Base-by-base conservation (phyloP, 1,140 invertebrate species). In the Cylas formicarius region DNA sequence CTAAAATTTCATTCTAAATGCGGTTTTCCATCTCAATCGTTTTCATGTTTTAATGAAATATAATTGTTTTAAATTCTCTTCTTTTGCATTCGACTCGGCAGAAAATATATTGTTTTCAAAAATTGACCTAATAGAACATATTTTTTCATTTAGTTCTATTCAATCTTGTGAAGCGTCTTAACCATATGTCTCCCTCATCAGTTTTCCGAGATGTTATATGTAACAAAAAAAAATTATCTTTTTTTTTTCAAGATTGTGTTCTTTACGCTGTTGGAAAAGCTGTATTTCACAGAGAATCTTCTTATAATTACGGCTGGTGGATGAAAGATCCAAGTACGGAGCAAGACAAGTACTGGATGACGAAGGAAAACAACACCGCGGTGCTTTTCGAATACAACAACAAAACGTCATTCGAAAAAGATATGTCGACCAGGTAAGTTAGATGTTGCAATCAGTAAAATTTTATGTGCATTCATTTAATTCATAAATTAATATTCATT, bases 251-350 rank as follows among this genome's bases (percentile, higher is more conserved):
- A 92, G 90, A 86, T 63, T 93, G 90, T 62, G 75, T 85, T 48
- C 71, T 94, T 5, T 88, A 89, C 56, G 86, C 87, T 0, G 84
- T 95, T 29, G 92, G 91, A 0, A 94, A 94, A 60, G 89, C 92
- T 1, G 87, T 95, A 0, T 91, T 86, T 61, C 82, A 90, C 62
- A 77, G 84, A 7, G 79, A 74, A 17, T 82, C 84, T 48, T 80
- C 84, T 36, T 74, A 81, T 50, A 70, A 73, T 3, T 83, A 80
- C 44, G 90, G 90, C 10, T 77, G 81, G 17, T 96, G 90, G 90
- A 79, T 94, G 72, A 72, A 81, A 53, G 92, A 97, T 60, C 69
- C 81, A 0, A 67, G 70, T 11, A 70, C 69, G n/a, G 71, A 78
- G 10, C 63, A 63, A 4, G 69, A 72, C 17, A 89, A 87, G 58